Base-by-base conservation (phyloP, 2,888 invertebrate species). In the Axea sp. region DNA sequence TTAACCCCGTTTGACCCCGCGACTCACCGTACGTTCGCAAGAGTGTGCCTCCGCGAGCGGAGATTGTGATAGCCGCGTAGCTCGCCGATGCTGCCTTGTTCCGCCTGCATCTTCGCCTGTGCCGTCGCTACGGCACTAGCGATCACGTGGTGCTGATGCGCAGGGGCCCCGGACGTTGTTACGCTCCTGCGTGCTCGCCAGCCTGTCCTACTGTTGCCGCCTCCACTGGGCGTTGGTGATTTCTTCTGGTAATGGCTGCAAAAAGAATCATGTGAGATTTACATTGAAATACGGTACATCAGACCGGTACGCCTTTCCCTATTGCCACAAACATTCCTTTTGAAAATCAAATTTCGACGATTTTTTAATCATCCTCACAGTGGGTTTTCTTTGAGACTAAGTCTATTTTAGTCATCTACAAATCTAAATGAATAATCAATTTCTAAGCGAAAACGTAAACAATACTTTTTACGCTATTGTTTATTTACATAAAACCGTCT, bases 1-100 rank as follows among this genome's bases (percentile, higher is more conserved):
- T 19, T 28, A 9, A 8, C 2, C 9, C 4, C 9, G 9, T 9
- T 28, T 8, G 9, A 9, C 4, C 9, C 12, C 14, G 7, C 31
- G 6, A 92, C 96, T 95, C 89, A 96, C 96, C 96, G 95, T 89
- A 96, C 96, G 89, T 96, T 96, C 76, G 96, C 96, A 85, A 96
- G 90, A 6, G 96, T 96, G 88, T 96, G 96, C 60, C 96, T 91
- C 73, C 96, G 91, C 84, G 94, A 95, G 89, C 95, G 92, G 83
- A 95, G 91, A 88, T 96, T 94, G 87, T 96, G 96, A 88, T 96
- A 96, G 87, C 94, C 94, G 15, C 96, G 94, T 82, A 96, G 91
- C 88, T 96, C 96, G 57, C 95, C 95, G 86, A 96, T 95, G 88
- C 95, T 94, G 80, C 96, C 96, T 86, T 95, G 95, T 89, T 96